Conservation (phyloP, 2,113 vertebrate species). For the Marmota flaviventris region DNA sequence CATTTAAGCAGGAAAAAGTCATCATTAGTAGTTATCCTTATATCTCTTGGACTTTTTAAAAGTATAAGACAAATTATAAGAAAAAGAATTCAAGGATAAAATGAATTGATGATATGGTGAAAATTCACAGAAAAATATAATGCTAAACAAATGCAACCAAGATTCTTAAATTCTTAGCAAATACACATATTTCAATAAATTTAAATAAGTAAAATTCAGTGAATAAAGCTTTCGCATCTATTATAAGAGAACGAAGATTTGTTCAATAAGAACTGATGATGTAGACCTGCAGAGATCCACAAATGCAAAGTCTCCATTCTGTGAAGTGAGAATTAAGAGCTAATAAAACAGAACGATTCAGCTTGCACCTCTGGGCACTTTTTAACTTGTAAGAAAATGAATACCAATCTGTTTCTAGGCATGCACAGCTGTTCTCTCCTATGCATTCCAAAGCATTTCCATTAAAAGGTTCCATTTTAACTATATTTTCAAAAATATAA, state of each 20-base stretch:
- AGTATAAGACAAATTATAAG: neutral
- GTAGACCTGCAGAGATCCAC: neutral
- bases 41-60: neutral
- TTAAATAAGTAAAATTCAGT: neutral
- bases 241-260: neutral
- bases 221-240: neutral
- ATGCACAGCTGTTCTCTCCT: conserved; percentile 29
- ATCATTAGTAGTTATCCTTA: neutral
- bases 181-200: neutral
- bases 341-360: neutral
- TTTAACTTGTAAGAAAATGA: neutral
- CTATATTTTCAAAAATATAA: conserved; percentile 14
- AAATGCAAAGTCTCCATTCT: neutral
- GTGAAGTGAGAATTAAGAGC: neutral
- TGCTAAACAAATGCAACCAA: neutral
- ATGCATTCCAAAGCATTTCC: neutral
- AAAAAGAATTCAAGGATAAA: neutral
- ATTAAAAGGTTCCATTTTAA: neutral
- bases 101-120: neutral
- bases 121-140: neutral
- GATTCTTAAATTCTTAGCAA: neutral
- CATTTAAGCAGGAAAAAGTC: neutral
- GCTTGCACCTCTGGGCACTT: neutral
- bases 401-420: conserved; percentile 7
- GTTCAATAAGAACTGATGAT: neutral